Percentiles rank a stretch among this genome's conserved stretches.
These are phyloP conservation scores for Nerophis ophidion DNA, from an alignment of 2,113 vertebrate species.

Conservation along the genomic window DNA sequence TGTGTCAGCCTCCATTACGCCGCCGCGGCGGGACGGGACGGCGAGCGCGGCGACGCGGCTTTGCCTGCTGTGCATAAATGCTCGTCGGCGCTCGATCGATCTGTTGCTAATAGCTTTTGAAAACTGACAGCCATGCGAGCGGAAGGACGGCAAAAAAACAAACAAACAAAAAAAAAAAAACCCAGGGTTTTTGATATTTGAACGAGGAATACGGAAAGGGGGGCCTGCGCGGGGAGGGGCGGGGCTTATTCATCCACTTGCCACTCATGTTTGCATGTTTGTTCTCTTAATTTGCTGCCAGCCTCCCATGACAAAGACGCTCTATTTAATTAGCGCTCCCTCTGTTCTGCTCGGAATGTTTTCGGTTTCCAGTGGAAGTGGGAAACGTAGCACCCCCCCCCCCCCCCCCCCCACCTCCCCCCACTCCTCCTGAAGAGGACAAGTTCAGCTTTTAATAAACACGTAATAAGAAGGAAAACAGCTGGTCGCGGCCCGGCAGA, in stretches of 20 bases:
- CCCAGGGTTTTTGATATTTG: too few relatives aligned
- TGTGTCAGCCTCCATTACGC: slow-evolving; percentile 67
- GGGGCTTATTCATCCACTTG: slow-evolving; percentile 48
- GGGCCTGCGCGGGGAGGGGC: slow-evolving; percentile 44
- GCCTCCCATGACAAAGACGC: slow-evolving; percentile 53
- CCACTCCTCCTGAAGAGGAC: slow-evolving; percentile 64
- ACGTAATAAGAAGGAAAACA: slow-evolving; percentile 98
- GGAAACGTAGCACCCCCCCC: slow-evolving; percentile 58
- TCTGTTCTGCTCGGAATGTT: slow-evolving; percentile 53
- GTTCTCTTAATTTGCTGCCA: slow-evolving; percentile 62
- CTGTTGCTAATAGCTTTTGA: slow-evolving; percentile 66
- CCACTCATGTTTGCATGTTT: slow-evolving; percentile 59
- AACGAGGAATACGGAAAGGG: too few relatives aligned
- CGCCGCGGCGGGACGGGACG: slow-evolving; percentile 53
- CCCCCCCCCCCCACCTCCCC: too few relatives aligned
- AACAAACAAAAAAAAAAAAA: too few relatives aligned
- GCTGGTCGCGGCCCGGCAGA: slow-evolving; percentile 98
- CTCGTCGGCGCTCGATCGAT: slow-evolving; percentile 68
- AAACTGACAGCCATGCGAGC: slow-evolving; percentile 66
- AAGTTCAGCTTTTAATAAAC: slow-evolving; percentile 81
- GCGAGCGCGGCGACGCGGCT: slow-evolving; percentile 59
- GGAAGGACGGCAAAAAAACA: too few relatives aligned
- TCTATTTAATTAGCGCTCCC: slow-evolving; percentile 58
- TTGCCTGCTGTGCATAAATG: slow-evolving; percentile 71
- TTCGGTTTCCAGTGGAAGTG: slow-evolving; percentile 64